These are phyloP conservation scores for Rhyzopertha dominica DNA, from an alignment of 1,140 invertebrate genomes.

Conservation along the genomic window DNA sequence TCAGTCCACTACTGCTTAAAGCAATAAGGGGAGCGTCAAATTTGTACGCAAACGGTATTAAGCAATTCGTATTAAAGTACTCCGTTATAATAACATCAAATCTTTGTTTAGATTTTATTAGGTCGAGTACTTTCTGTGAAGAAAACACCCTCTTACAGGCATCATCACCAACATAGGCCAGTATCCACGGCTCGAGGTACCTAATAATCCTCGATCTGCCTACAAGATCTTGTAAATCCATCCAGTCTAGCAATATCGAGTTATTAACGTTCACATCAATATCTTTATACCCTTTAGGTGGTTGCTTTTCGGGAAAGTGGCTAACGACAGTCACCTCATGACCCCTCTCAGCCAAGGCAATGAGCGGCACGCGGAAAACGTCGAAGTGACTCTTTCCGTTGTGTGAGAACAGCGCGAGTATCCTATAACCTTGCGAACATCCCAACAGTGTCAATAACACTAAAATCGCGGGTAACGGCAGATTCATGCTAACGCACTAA, in stretches of 20 bases:
- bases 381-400: constrained; percentile 63
- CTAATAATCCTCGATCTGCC: constrained; percentile 5
- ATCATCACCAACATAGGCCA: constrained; percentile 16
- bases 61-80: constrained; percentile 36
- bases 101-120: constrained; percentile 21
- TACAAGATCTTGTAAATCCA: constrained; percentile 2
- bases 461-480: too few species aligned
- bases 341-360: constrained; percentile 52
- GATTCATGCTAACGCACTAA: too few species aligned
- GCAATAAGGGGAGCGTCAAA: constrained; percentile 30
- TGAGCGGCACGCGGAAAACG: constrained; percentile 58
- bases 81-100: constrained; percentile 35
- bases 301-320: constrained; percentile 44
- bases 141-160: constrained; percentile 23
- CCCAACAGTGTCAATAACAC: too few species aligned
- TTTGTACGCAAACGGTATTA: constrained; percentile 28
- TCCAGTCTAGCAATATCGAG: neutral
- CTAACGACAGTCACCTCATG: constrained; percentile 62
- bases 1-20: constrained; percentile 25
- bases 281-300: constrained; percentile 53
- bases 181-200: neutral
- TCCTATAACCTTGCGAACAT: constrained; percentile 20
- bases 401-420: constrained; percentile 58
- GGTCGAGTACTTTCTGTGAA: constrained; percentile 17
- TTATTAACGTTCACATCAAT: constrained; percentile 45